Evolutionary conservation across 2,888 invertebrate species (phyloP).

Genomic region (Ecdyonurus torrentis): DNA sequence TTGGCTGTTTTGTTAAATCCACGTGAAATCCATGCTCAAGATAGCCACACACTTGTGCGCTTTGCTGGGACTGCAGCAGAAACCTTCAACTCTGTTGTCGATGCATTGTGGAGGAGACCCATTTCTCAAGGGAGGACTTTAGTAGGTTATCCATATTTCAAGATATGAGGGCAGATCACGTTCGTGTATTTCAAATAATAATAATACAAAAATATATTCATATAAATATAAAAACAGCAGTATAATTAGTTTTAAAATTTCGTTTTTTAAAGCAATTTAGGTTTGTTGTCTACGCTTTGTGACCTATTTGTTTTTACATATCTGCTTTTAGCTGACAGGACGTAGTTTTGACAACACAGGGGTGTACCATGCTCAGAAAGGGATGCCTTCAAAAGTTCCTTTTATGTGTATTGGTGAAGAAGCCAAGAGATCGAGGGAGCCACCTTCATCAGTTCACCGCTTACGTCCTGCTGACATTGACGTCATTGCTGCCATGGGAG

Average conservation of each 20-base stretch:
- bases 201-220: too few relatives aligned
- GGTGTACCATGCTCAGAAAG: conserved; percentile 17
- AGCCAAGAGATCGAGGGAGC: conserved; percentile 19
- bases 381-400: conserved; percentile 17
- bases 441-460: conserved; percentile 23
- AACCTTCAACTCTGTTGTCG: not conserved
- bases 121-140: not conserved
- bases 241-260: too few relatives aligned
- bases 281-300: too few relatives aligned
- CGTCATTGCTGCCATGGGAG: conserved; percentile 8
- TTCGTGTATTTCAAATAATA: too few relatives aligned
- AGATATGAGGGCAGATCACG: too few relatives aligned
- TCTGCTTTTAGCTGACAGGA: too few relatives aligned
- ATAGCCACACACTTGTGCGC: not conserved
- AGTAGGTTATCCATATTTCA: not conserved
- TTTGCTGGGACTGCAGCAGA: not conserved
- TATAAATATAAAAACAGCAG: too few relatives aligned
- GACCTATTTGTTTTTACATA: too few relatives aligned
- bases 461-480: conserved; percentile 6
- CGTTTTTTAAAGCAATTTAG: too few relatives aligned
- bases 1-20: too few relatives aligned
- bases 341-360: not conserved
- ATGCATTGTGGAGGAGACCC: not conserved
- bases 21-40: too few relatives aligned
- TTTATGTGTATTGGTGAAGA: conserved; percentile 25